Percentiles rank a stretch among this genome's conserved stretches.
phyloP scores from a whole-genome alignment of 2,797 vertebrate genomes.

The Manis javanica region DNA sequence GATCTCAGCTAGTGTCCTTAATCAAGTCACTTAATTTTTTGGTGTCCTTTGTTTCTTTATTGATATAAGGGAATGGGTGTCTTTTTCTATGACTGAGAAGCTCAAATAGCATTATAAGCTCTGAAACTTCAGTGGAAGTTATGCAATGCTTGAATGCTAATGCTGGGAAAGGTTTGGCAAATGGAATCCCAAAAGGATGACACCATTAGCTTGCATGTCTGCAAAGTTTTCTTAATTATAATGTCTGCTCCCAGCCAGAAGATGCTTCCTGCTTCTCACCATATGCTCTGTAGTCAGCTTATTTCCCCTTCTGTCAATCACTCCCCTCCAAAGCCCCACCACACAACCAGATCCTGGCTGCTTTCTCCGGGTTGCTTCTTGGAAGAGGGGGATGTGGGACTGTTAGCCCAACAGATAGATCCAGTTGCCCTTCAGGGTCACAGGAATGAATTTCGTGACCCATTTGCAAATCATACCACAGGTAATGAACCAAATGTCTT shows the following conservation, averaged over 20 bases:
- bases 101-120: background rate
- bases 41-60: background rate
- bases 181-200: background rate
- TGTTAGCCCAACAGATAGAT: background rate
- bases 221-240: background rate
- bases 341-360: background rate
- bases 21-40: background rate
- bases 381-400: fast-evolving
- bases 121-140: background rate
- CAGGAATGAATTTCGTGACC: background rate
- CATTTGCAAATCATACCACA: background rate
- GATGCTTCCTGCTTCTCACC: background rate
- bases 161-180: background rate
- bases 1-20: background rate
- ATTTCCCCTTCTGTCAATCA: background rate
- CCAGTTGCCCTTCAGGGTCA: background rate
- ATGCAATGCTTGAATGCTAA: background rate
- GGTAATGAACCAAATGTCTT: constrained; percentile 53
- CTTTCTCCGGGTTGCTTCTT: background rate
- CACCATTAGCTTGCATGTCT: constrained; percentile 1
- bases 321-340: too few relatives aligned
- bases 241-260: background rate
- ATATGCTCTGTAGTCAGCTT: background rate
- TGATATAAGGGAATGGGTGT: background rate
- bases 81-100: background rate